Evolutionary conservation across 1,140 invertebrate genomes (phyloP).

Genomic region (Probaryconus sp.): DNA sequence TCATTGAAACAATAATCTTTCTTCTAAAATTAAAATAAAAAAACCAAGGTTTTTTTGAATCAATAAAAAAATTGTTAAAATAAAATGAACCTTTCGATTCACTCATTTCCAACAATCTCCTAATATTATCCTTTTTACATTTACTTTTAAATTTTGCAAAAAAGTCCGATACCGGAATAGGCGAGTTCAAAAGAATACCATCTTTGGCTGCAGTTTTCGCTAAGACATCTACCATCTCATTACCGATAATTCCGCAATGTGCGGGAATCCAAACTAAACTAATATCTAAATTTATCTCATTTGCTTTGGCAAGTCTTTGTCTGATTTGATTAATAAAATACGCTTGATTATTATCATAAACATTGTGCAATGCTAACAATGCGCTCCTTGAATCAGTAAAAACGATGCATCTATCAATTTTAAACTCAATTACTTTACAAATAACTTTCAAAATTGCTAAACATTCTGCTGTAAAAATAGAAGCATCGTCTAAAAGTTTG

Average conservation of each 20-base stretch:
- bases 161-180: conserved; percentile 5
- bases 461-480: conserved; percentile 12
- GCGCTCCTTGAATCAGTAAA: conserved; percentile 9
- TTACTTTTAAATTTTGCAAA: not conserved
- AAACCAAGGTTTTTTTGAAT: not conserved
- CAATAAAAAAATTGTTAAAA: not conserved
- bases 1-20: not conserved
- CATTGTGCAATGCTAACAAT: not conserved
- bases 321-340: conserved; percentile 2
- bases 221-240: conserved; percentile 1
- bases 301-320: not conserved
- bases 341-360: not conserved
- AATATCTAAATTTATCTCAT: not conserved
- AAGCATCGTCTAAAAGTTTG: not conserved
- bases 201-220: conserved; percentile 2
- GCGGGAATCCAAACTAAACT: conserved; percentile 1
- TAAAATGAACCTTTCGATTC: not conserved
- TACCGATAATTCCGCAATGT: conserved; percentile 1
- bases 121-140: not conserved
- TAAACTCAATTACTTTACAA: not conserved
- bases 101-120: not conserved
- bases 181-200: not conserved
- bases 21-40: not conserved
- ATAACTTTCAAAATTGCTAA: not conserved
- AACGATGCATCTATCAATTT: not conserved